These are phyloP conservation scores for Drosophila ochracea DNA, from an alignment of 2,888 invertebrate species.

Conservation along the genomic window DNA sequence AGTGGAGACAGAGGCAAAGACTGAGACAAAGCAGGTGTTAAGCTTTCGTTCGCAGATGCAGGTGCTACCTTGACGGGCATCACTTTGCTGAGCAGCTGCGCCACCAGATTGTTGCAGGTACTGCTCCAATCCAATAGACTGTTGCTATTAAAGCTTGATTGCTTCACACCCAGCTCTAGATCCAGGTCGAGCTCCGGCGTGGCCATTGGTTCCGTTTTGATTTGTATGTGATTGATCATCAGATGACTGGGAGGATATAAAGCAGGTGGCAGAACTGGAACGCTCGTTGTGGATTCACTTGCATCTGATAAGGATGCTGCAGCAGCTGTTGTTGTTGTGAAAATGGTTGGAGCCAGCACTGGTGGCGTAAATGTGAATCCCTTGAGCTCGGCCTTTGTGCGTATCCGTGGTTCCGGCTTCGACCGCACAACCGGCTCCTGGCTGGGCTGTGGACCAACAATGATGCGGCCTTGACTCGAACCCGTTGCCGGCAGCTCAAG, in stretches of 20 bases:
- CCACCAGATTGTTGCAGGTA: conserved; percentile 92
- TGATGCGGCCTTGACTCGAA: conserved; percentile 13
- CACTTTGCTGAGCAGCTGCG: conserved; percentile 88
- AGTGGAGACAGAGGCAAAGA: neutral
- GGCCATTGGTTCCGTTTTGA: conserved; percentile 62
- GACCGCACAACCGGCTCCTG: conserved; percentile 23
- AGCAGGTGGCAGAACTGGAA: conserved; percentile 30
- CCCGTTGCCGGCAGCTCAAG: conserved; percentile 12
- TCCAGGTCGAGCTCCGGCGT: conserved; percentile 33
- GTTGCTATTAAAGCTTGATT: conserved; percentile 30
- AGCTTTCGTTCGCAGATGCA: neutral
- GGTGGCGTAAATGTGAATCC: conserved; percentile 84
- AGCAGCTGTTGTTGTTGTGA: conserved; percentile 44
- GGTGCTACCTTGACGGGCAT: conserved; percentile 9
- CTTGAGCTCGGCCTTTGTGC: conserved; percentile 95
- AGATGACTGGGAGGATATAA: conserved; percentile 30
- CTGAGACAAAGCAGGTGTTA: neutral
- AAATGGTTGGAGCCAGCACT: conserved; percentile 42
- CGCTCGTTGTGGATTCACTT: neutral
- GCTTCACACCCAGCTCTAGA: conserved; percentile 43
- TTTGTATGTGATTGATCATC: conserved; percentile 62
- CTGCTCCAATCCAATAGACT: conserved; percentile 87
- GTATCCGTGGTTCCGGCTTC: conserved; percentile 87
- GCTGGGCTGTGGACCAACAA: conserved; percentile 28
- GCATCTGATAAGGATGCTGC: neutral